Base-by-base conservation (phyloP, 2,888 invertebrate genomes). In the Thecophora atra region DNA sequence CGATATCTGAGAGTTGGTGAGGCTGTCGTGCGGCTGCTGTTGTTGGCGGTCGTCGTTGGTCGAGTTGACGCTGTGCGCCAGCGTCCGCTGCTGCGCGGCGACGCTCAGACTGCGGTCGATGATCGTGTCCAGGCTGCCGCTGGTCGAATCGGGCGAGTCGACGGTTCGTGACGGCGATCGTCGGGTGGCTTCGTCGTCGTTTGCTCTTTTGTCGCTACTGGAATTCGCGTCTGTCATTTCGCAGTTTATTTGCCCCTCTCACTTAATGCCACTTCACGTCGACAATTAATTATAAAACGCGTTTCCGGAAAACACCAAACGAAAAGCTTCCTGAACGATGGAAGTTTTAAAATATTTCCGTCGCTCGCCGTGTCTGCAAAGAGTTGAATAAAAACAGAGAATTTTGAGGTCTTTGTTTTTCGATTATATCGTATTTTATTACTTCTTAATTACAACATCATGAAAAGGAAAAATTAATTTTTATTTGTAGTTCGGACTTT, bases 121-220 rank as follows among this genome's bases (percentile, higher is more conserved):
- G 73, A 86, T 86, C 28, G 86, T 86, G 66, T 86, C 85, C 80
- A 85, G 80, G 78, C 86, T 86, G 66, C 81, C 84, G 13, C 81
- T 80, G 44, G 85, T 85, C 44, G 86, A 86, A 70, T 83, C 86
- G 72, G 80, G 80, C 42, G 86, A 86, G 68, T 86, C 86, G 58
- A 84, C 84, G 71, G 85, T 85, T 73, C 84, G 82, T 72, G 86
- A 84, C 62, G 86, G 85, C 42, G 86, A 86, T 70, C 85, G 85
- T 30, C 37, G 1, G 24, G 64, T 37, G 3, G 24, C 58, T 30
- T 65, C 21, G 47, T 68, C 68, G 63, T 19, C 56, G 24, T 37
- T 73, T 26, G 44, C 17, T 19, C 24, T 64, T 21, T 24, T 42
- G 37, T 28, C 21, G 52, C 21, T 52, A 67, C 37, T 72, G 63